These are phyloP conservation scores for Plebejus anna DNA, from an alignment of 2,888 invertebrate species.

Conservation along the genomic window DNA sequence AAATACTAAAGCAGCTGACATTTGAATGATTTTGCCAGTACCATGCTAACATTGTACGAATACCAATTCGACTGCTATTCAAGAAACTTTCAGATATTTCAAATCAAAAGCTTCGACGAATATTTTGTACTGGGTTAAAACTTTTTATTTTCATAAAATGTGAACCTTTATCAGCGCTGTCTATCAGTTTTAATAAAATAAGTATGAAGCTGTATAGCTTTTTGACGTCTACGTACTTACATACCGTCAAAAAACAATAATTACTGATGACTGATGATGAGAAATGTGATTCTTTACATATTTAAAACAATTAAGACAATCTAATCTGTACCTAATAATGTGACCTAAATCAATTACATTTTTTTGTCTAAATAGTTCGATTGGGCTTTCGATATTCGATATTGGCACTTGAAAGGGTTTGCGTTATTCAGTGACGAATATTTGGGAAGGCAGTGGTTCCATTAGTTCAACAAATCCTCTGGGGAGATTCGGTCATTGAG, in stretches of 20 bases:
- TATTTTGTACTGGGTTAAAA: background rate
- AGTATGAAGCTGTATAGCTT: no score
- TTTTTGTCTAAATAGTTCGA: background rate
- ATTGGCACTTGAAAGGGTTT: background rate
- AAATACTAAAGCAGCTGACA: slow-evolving; percentile 1
- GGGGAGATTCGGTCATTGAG: background rate
- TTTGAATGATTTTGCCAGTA: slow-evolving; percentile 22
- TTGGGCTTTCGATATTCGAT: background rate
- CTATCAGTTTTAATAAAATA: background rate
- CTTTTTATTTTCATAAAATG: slow-evolving; percentile 11
- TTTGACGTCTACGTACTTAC: no score
- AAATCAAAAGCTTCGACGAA: slow-evolving; percentile 24
- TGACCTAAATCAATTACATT: background rate
- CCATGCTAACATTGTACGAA: slow-evolving; percentile 22
- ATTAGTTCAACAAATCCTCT: background rate
- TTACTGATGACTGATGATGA: no score
- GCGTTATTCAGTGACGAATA: background rate
- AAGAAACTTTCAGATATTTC: slow-evolving; percentile 24
- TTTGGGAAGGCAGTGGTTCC: background rate
- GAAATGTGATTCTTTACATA: no score
- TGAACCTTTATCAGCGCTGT: background rate
- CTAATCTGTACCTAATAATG: no score
- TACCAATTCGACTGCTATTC: slow-evolving; percentile 26
- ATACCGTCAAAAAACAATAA: no score
- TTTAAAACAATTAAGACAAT: no score